Evolutionary conservation across 2,888 invertebrate species (phyloP).

Genomic region (Volucella inanis): DNA sequence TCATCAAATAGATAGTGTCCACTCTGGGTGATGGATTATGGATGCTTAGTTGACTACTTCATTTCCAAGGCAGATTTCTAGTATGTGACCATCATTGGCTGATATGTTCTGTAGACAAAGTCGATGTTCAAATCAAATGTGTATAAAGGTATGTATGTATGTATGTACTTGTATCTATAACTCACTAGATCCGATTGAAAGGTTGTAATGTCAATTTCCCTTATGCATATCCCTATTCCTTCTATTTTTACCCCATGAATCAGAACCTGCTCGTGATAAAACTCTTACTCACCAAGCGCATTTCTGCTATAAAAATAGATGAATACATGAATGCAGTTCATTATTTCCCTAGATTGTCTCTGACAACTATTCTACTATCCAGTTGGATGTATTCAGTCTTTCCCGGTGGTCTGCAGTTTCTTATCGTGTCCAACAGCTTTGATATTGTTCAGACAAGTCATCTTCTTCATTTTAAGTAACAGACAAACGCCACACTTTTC

Average conservation of each 20-base stretch:
- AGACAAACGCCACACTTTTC: constrained; percentile 66
- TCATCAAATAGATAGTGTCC: too few relatives aligned
- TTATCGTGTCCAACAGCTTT: background rate
- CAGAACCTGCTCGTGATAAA: background rate
- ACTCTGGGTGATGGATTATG: too few relatives aligned
- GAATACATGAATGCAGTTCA: constrained; percentile 37
- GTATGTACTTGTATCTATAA: too few relatives aligned
- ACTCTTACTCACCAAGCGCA: background rate
- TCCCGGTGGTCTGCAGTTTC: constrained; percentile 28
- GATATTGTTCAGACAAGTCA: constrained; percentile 4
- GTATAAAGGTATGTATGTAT: too few relatives aligned
- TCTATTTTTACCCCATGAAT: constrained; percentile 24
- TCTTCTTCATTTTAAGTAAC: constrained; percentile 13
- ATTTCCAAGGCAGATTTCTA: too few relatives aligned
- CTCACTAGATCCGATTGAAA: too few relatives aligned
- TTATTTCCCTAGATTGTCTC: constrained; percentile 19
- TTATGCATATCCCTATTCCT: too few relatives aligned
- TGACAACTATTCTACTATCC: background rate
- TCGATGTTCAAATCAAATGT: too few relatives aligned
- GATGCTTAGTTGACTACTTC: too few relatives aligned
- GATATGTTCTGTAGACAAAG: too few relatives aligned
- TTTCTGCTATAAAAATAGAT: constrained; percentile 6
- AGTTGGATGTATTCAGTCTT: constrained; percentile 5
- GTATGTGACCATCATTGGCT: too few relatives aligned
- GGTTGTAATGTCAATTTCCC: too few relatives aligned